Evolutionary conservation across 2,113 vertebrate species (phyloP), one percentile per base, ranked within the genome.

Genomic region (Rhinogobius similis): DNA sequence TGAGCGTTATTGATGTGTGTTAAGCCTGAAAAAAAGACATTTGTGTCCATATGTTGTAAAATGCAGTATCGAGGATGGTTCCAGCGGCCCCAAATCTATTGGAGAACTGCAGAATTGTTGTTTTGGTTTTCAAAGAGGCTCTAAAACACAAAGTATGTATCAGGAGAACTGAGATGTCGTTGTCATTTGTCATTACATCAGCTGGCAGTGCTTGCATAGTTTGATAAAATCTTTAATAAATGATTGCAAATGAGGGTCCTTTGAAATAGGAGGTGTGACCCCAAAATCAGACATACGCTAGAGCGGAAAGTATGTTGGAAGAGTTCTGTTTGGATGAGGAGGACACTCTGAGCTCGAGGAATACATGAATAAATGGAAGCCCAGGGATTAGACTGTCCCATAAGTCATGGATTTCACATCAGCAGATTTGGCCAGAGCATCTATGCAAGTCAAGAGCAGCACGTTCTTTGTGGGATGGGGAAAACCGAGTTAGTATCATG

Each of bases 161-260:
- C 46, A 20, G 46, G 18, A 48, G 8, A 8, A 20, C 1, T 20
- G 44, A 18, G 12, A 86, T 88, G 88, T 90, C 84, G 83, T 76
- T 87, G 88, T 91, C 89, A 86, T 81, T 87, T 82, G 71, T 82
- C 88, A 90, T 88, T 81, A 83, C 65, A 85, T 67, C 77, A 62
- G 65, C 81, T 71, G 61, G 77, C 21, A 21, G 21, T 20, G n/a
- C 8, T n/a, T n/a, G 46, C 72, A 43, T 77, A 43, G 62, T 4
- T 29, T 5, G 9, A 21, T 0, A 20, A 52, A 78, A 73, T 24
- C 61, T 24, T 63, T 43, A 2, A 67, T 21, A 50, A 38, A 23
- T 27, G 44, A 65, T 56, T 36, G 67, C 56, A 72, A 59, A 77
- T 80, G 36, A 32, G 12, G 36, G 48, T 68, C 48, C 70, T 29